Evolutionary conservation across 2,888 invertebrate genomes (phyloP).

Genomic region (Stenodema calcarata): DNA sequence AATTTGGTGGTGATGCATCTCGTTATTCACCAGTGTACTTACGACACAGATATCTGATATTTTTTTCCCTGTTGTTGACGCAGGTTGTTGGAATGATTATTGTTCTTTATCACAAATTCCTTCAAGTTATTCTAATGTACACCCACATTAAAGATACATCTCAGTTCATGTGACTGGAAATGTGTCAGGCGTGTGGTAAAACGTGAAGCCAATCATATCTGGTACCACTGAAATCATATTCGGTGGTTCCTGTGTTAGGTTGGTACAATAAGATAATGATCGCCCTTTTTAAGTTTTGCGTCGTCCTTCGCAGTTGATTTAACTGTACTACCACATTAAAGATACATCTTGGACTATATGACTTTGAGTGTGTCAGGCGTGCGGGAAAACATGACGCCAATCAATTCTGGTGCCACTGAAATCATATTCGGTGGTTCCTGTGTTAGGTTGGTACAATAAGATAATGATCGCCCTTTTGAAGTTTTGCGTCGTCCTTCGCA

Average conservation of each 20-base stretch:
- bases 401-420: constrained; percentile 5
- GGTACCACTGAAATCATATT: neutral
- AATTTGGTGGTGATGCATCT: constrained; percentile 6
- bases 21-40: constrained; percentile 34
- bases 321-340: constrained; percentile 4
- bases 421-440: constrained; percentile 14
- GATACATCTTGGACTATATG: neutral
- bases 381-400: constrained; percentile 6
- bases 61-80: too few species aligned
- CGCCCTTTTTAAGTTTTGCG: too few species aligned
- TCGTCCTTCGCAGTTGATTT: too few species aligned
- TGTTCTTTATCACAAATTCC: too few species aligned
- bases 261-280: neutral
- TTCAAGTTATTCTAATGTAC: too few species aligned
- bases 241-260: constrained; percentile 34
- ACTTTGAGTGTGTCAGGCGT: constrained; percentile 34
- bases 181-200: constrained; percentile 37
- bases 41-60: neutral
- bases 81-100: too few species aligned
- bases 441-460: constrained; percentile 36
- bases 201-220: neutral
- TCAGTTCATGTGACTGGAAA: neutral
- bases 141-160: constrained; percentile 38
- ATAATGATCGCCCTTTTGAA: too few species aligned
- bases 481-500: too few species aligned